Evolutionary conservation across 2,113 vertebrate genomes (phyloP).

Genomic region (Eulemur macaco): DNA sequence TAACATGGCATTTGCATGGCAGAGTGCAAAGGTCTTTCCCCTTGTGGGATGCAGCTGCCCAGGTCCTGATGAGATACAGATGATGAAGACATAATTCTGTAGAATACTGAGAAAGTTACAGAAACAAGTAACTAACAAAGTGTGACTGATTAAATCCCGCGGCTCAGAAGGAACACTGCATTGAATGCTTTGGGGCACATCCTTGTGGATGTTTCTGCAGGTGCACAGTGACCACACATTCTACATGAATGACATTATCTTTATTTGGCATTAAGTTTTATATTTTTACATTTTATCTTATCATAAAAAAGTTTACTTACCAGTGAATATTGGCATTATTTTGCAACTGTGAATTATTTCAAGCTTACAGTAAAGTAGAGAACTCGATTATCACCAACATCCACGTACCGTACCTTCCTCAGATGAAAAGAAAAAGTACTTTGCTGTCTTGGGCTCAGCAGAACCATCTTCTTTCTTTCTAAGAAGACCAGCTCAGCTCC

Average conservation of each 20-base stretch:
- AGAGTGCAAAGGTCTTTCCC: not conserved
- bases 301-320: not conserved
- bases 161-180: not conserved
- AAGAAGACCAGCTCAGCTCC: not conserved
- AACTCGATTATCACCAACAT: not conserved
- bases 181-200: accelerated
- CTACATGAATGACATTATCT: accelerated
- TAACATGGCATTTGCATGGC: not conserved
- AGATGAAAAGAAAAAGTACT: not conserved
- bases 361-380: not conserved
- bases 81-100: too few relatives aligned
- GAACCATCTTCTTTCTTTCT: not conserved
- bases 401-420: not conserved
- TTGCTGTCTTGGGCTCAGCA: not conserved
- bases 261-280: too few relatives aligned
- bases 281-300: not conserved
- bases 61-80: not conserved
- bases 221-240: accelerated
- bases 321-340: not conserved
- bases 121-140: not conserved
- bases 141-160: not conserved
- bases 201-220: not conserved
- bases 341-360: not conserved
- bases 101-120: not conserved
- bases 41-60: not conserved